Base-by-base conservation (phyloP, 2,888 invertebrate species). In the Aradus depressus region DNA sequence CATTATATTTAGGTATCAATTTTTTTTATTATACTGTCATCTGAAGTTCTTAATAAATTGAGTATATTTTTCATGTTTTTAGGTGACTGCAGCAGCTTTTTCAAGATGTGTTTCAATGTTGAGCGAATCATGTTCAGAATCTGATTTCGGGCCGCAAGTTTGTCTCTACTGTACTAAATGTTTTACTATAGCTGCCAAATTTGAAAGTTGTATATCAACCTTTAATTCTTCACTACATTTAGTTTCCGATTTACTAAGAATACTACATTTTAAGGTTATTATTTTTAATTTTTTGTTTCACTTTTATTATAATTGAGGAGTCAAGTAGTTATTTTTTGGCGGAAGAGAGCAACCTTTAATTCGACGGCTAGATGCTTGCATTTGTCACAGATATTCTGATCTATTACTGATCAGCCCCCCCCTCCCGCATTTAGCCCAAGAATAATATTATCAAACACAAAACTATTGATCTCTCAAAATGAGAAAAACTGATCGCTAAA, bases 161-260 rank as follows among this genome's bases (percentile, higher is more conserved):
- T 96, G 96, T 66, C 84, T 78, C 22, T 57, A 61, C 85, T 96
- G 72, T 81, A 91, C 58, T 86, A 80, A 81, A 52, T 96, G 95
- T 69, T 91, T 91, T 67, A 84, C 89, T n/a, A 96, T 97, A 3
- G 92, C 97, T 3, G 91, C 95, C 26, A 80, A 83, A 60, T 99
- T 98, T 74, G 81, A 86, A 59, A 84, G 80, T 37, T 97, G 96
- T 66, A 77, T 95, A 59, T 84, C 84, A 61, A 79, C 80, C 58
- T 85, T 95, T 63, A 85, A 90, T 3, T 84, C 83, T 63, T 75
- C 93, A 72, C 84, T 89, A n/a, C 80, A 82, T 62, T 75, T 98
- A 26, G 79, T 92, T 52, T 79, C 80, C 42, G 93, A 97, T 68
- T 72, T 93, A 8, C 87, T 88, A 64, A 75, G 87, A 54, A 81